phyloP scores from a whole-genome alignment of 2,113 vertebrate genomes.

The Alectura lathami region DNA sequence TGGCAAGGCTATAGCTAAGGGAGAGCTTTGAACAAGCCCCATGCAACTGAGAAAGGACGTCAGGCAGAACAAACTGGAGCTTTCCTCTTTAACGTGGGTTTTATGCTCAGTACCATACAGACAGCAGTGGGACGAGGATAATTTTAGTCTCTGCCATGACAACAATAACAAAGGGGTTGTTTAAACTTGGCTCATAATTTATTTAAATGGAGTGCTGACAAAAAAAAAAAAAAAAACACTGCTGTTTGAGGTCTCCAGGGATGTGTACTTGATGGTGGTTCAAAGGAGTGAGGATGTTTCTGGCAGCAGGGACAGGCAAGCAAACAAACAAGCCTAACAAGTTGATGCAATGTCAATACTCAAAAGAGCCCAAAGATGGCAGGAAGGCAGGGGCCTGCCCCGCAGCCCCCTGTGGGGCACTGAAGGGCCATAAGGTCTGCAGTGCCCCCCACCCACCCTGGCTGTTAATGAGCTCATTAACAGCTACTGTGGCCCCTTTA shows the following conservation, averaged over 20 bases:
- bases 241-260: neutral
- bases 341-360: accelerated
- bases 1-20: neutral
- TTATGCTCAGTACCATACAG: neutral
- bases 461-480: accelerated
- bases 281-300: too few relatives aligned
- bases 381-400: accelerated
- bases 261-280: accelerated
- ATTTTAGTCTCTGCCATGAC: too few relatives aligned
- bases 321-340: neutral
- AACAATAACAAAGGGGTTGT: accelerated
- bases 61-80: neutral
- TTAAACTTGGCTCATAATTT: accelerated
- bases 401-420: accelerated
- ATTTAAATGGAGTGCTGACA: accelerated
- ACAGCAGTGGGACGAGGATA: neutral
- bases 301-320: neutral
- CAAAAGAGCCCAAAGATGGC: neutral
- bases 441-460: accelerated
- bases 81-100: neutral
- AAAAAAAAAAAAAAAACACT: neutral
- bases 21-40: neutral
- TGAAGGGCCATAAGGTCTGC: neutral
- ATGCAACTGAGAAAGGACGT: neutral
- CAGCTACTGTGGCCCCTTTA: accelerated